Percentiles rank a stretch among this genome's conserved stretches.
phyloP scores from a whole-genome alignment of 2,797 vertebrate species.

The Platalea minor region DNA sequence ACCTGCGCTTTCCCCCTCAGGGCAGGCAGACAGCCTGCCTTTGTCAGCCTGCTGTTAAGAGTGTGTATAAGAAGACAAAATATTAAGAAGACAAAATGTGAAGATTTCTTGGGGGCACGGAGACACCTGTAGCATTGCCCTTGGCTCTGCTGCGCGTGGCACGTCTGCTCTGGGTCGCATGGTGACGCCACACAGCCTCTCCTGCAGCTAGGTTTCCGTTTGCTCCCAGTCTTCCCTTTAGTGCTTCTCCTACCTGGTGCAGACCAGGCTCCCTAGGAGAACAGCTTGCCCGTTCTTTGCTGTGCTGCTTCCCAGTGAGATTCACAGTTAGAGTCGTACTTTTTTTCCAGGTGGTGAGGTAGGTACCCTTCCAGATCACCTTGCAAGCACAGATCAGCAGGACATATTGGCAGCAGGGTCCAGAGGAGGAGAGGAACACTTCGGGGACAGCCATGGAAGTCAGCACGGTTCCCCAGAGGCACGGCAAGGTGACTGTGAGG shows the following conservation, averaged over 20 bases:
- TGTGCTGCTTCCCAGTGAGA: background rate
- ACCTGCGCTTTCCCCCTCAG: background rate
- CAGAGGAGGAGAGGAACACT: background rate
- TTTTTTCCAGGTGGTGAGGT: background rate
- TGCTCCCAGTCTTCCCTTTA: background rate
- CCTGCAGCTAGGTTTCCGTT: background rate
- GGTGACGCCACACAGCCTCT: background rate
- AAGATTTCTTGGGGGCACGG: background rate
- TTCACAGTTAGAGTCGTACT: background rate
- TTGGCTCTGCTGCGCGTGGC: background rate
- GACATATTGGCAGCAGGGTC: background rate
- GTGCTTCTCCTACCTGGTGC: background rate
- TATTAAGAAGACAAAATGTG: background rate
- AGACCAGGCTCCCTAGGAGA: background rate
- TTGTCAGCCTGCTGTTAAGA: background rate
- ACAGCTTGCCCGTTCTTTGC: background rate
- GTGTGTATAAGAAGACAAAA: background rate
- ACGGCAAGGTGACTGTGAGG: background rate
- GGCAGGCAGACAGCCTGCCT: background rate
- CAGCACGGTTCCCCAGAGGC: background rate
- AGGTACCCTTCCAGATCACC: background rate
- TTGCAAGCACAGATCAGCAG: background rate
- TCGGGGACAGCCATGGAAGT: background rate
- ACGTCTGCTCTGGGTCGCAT: rapidly evolving
- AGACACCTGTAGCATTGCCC: background rate